phyloP scores from a whole-genome alignment of 1,140 invertebrate species.

The Palaemon carinicauda region DNA sequence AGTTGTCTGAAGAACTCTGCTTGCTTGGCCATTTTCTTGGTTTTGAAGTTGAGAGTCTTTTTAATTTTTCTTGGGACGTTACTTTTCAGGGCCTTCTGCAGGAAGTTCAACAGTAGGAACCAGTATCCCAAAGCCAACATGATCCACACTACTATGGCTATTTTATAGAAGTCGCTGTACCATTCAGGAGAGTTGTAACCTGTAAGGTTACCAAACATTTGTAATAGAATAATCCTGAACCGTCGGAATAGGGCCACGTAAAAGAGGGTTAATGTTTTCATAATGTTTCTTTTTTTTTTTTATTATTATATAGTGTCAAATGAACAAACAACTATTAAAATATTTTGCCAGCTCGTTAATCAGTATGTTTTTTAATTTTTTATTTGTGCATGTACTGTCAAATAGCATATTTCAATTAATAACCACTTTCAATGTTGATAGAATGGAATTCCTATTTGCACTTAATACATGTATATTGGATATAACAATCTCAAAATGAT shows the following conservation, averaged over 20 bases:
- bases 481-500: too few relatives aligned
- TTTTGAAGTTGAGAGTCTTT: conserved; percentile 39
- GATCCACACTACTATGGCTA: conserved; percentile 64
- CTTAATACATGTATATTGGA: too few relatives aligned
- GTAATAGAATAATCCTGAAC: background rate
- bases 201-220: background rate
- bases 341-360: too few relatives aligned
- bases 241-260: background rate
- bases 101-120: conserved; percentile 65
- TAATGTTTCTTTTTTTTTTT: too few relatives aligned
- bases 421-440: too few relatives aligned
- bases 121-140: conserved; percentile 65
- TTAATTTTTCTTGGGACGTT: conserved; percentile 51
- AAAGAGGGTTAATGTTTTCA: background rate
- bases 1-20: conserved; percentile 51
- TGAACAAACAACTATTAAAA: background rate
- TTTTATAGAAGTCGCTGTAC: conserved; percentile 62
- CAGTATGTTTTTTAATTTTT: too few relatives aligned
- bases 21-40: conserved; percentile 46
- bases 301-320: background rate
- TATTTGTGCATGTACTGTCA: too few relatives aligned
- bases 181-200: conserved; percentile 25
- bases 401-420: too few relatives aligned
- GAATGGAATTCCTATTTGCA: too few relatives aligned
- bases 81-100: conserved; percentile 62